Conservation (phyloP, 1,140 invertebrate species). For the Venustaconcha ellipsiformis region DNA sequence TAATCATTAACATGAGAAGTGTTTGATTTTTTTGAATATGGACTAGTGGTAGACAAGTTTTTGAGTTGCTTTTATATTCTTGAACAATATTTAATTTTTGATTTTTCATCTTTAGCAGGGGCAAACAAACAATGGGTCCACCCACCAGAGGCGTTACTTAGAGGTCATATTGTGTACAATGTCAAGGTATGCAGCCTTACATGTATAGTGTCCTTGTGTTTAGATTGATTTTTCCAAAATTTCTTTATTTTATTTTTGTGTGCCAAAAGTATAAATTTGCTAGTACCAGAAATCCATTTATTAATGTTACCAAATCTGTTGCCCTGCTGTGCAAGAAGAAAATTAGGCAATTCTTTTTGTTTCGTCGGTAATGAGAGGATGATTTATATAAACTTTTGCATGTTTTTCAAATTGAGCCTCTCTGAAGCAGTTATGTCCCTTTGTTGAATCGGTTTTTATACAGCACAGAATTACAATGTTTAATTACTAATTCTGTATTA, state of each 20-base stretch:
- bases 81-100: constrained; percentile 5
- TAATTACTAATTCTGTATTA: too few species aligned
- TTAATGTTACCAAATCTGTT: neutral
- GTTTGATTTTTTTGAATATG: too few species aligned
- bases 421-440: too few species aligned
- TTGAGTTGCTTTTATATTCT: too few species aligned
- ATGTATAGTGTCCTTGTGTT: neutral
- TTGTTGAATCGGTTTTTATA: too few species aligned
- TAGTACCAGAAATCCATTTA: neutral
- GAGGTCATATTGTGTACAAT: constrained; percentile 95
- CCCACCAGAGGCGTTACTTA: constrained; percentile 90
- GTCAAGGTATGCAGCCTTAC: constrained; percentile 82
- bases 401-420: too few species aligned
- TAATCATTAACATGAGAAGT: too few species aligned
- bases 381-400: too few species aligned
- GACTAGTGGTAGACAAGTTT: too few species aligned
- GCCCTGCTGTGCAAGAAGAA: neutral
- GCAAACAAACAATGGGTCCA: constrained; percentile 83
- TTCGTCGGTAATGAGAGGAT: neutral
- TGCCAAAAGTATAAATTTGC: neutral
- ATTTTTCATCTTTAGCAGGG: constrained; percentile 38
- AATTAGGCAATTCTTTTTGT: neutral
- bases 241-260: neutral
- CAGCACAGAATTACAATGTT: too few species aligned
- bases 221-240: neutral